Evolutionary conservation across 2,113 vertebrate genomes (phyloP), one percentile per base, ranked within the genome.

Genomic region (Chloebia gouldiae): DNA sequence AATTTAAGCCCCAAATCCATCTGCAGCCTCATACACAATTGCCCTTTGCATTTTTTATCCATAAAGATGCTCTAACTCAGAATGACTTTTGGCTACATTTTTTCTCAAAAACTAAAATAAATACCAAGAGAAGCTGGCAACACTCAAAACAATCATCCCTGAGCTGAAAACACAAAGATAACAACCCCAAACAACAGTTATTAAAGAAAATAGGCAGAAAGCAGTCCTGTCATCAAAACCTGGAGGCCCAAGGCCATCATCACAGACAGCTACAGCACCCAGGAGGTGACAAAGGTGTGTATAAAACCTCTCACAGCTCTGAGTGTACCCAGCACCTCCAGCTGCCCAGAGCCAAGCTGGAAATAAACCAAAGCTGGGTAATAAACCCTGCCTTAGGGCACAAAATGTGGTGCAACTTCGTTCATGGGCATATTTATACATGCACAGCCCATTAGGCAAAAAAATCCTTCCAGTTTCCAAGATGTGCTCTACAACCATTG

Each of bases 381-480:
- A 40, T 19, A 82, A 72, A 72, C 25, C 33, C 35, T 69, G 25
- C 35, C 35, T 63, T 39, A 3, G 13, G 45, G 27, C 27, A 66
- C 7, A 50, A 65, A 63, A 86, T 15, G 15, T 19, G 21, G 15
- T n/a, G 11, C 16, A 35, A 28, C 25, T 88, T 81, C 19, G 40
- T 45, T 15, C 16, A 45, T 19, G 19, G 18, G 10, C 20, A 30
- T 45, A 56, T 60, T 77, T 72, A 23, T 15, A 40, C 10, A 37
- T 1, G 6, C 9, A 30, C 5, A 31, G 2, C 2, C 3, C 28
- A 15, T 13, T 1, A 61, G 31, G 30, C 1, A 42, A 49, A 77
- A 77, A 72, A 59, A 28, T 27, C 31, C 61, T 24, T 25, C 31
- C 10, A 16, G 31, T 28, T 75, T 65, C 17, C 3, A 5, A 30